Conservation (phyloP, 2,888 invertebrate species). For the Baronia brevicornis region DNA sequence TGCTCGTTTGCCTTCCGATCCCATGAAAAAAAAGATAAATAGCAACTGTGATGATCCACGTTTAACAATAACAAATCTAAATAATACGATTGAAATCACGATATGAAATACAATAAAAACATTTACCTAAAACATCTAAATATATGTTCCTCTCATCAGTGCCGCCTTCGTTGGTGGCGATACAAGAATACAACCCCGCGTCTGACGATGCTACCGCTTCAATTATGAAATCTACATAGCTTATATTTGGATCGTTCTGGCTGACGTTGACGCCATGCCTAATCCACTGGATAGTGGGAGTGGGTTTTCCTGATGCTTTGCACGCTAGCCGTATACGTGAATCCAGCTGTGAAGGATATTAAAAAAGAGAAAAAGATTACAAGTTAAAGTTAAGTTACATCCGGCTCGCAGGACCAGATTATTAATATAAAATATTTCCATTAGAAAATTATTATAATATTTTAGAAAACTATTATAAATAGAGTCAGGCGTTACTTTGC, state of each 20-base stretch:
- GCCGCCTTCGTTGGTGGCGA: slow-evolving; percentile 74
- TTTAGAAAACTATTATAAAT: too few species aligned
- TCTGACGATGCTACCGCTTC: slow-evolving; percentile 32
- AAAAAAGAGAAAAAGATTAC: too few species aligned
- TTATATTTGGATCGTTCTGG: slow-evolving; percentile 31
- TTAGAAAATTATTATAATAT: background rate
- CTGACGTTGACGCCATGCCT: slow-evolving; percentile 51
- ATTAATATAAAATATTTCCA: slow-evolving; percentile 13
- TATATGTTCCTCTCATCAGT: slow-evolving; percentile 42
- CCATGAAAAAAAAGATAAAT: too few species aligned
- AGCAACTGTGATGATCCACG: background rate
- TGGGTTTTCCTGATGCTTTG: slow-evolving; percentile 74
- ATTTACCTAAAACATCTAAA: slow-evolving; percentile 56
- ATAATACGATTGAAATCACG: background rate
- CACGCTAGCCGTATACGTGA: slow-evolving; percentile 56
- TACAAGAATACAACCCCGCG: slow-evolving; percentile 73
- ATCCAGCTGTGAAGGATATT: slow-evolving; percentile 48
- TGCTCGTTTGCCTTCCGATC: too few species aligned
- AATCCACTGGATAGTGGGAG: slow-evolving; percentile 76
- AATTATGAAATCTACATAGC: slow-evolving; percentile 47
- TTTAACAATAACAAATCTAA: background rate
- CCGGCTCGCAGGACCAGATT: too few species aligned
- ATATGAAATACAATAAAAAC: background rate
- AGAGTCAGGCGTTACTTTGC: too few species aligned
- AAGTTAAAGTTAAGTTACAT: too few species aligned